Percentiles rank a stretch among this genome's conserved stretches.
Evolutionary conservation across 2,888 invertebrate species (phyloP).

Genomic region (Cristatella mucedo): DNA sequence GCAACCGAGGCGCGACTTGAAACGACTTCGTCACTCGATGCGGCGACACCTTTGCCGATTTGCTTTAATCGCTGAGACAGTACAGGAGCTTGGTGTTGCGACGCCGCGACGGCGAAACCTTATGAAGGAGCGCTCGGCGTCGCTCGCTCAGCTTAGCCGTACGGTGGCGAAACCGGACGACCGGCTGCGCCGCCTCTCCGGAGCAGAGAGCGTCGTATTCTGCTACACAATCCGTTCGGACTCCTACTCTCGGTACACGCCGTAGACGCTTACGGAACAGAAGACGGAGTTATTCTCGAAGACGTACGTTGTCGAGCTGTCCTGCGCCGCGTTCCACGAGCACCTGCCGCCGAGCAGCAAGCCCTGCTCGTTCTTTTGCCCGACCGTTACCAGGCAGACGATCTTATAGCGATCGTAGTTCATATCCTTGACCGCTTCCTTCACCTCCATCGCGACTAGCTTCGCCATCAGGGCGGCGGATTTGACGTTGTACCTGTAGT

Average conservation of each 20-base stretch:
- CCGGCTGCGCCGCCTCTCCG: too few species aligned
- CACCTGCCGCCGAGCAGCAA: constrained; percentile 17
- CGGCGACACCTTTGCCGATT: too few species aligned
- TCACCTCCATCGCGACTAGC: constrained; percentile 20
- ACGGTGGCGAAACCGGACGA: too few species aligned
- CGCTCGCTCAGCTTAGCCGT: too few species aligned
- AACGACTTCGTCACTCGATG: too few species aligned
- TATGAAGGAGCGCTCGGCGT: too few species aligned
- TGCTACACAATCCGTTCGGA: too few species aligned
- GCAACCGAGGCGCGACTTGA: too few species aligned
- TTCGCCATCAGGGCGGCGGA: constrained; percentile 17
- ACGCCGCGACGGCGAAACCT: too few species aligned
- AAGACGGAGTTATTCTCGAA: constrained; percentile 18
- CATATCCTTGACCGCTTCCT: constrained; percentile 19
- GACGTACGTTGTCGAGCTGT: constrained; percentile 18
- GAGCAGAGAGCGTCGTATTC: too few species aligned
- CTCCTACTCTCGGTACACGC: constrained; percentile 19
- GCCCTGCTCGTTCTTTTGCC: constrained; percentile 19
- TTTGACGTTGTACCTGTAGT: constrained; percentile 18
- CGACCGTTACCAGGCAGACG: constrained; percentile 17
- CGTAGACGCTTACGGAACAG: constrained; percentile 21
- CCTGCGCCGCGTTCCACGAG: constrained; percentile 19
- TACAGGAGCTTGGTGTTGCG: too few species aligned
- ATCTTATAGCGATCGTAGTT: constrained; percentile 24
- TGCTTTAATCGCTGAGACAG: too few species aligned